Evolutionary conservation across 2,797 vertebrate genomes (phyloP), one percentile per base, ranked within the genome.

Genomic region (Sebastes matsubarae): DNA sequence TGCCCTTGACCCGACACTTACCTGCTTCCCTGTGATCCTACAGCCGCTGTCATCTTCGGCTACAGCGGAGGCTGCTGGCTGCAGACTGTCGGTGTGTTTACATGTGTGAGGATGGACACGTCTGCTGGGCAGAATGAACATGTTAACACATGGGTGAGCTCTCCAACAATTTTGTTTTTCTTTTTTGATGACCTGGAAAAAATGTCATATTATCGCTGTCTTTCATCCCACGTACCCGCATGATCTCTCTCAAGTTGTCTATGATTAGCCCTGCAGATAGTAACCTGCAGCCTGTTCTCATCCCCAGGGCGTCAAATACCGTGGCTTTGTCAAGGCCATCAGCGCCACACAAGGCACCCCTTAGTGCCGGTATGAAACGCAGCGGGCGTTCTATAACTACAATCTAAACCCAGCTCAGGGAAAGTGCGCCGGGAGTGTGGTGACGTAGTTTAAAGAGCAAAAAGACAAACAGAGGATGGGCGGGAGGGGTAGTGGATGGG

Each of bases 1-100:
- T 57, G 60, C 42, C 84, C 80, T 87, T 89, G 85, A 88, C 88
- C 87, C 63, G 32, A 79, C 66, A 50, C 70, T 55, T 30, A 73
- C 54, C 86, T 57, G 60, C 75, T 52, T 79, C n/a, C 11, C 69
- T 75, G 59, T 63, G 55, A 71, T 79, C 69, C 25, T 4, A 9
- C 46, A 5, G 50, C 18, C 65, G 20, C 75, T 38, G 67, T 78
- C 81, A 58, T 81, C 82, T 46, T 20, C 4, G 55, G 36, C 36
- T 64, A 27, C n/a, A 27, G 54, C 10, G 14, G 20, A 55, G 20
- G 58, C 77, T 69, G 59, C 36, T 25, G 68, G 29, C 59, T 68
- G 27, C 29, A 18, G 29, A 27, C 22, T 29, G 29, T 38, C 57
- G 38, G 24, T n/a, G 20, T 24, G 32, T 34, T 30, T 34, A 27